Conservation (phyloP, 2,888 invertebrate genomes). For the Aleiodes leptofemur region DNA sequence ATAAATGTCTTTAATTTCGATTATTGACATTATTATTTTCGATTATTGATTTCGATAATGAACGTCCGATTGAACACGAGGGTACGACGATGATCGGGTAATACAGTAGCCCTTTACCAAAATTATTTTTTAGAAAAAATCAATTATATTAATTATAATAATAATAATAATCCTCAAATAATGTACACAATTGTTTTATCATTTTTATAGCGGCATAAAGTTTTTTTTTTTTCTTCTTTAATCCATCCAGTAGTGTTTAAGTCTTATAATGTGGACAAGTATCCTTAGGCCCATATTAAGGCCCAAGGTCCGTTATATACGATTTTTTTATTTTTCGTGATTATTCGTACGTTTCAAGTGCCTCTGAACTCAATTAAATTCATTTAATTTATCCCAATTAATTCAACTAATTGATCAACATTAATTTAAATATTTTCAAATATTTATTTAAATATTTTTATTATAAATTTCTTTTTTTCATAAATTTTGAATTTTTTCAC, state of each 20-base stretch:
- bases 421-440: slow-evolving; percentile 42
- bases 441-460: slow-evolving; percentile 40
- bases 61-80: slow-evolving; percentile 65
- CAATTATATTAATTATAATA: slow-evolving; percentile 47
- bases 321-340: slow-evolving; percentile 23
- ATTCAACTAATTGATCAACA: slow-evolving; percentile 15
- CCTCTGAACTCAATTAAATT: slow-evolving; percentile 58
- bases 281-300: slow-evolving; percentile 69
- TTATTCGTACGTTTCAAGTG: slow-evolving; percentile 58
- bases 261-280: slow-evolving; percentile 75
- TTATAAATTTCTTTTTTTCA: slow-evolving; percentile 47
- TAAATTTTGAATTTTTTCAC: slow-evolving; percentile 24
- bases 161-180: slow-evolving; percentile 64
- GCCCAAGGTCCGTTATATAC: slow-evolving; percentile 63
- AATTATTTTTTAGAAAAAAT: slow-evolving; percentile 54
- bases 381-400: slow-evolving; percentile 40
- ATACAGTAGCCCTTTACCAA: slow-evolving; percentile 70
- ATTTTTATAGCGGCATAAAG: slow-evolving; percentile 63
- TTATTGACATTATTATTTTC: neutral
- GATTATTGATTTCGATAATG: slow-evolving; percentile 29
- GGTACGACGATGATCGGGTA: slow-evolving; percentile 68
- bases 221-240: slow-evolving; percentile 64
- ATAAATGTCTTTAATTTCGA: neutral
- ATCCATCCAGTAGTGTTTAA: slow-evolving; percentile 66
- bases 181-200: slow-evolving; percentile 63